Base-by-base conservation (phyloP, 2,113 vertebrate genomes). In the Pelecanus crispus region DNA sequence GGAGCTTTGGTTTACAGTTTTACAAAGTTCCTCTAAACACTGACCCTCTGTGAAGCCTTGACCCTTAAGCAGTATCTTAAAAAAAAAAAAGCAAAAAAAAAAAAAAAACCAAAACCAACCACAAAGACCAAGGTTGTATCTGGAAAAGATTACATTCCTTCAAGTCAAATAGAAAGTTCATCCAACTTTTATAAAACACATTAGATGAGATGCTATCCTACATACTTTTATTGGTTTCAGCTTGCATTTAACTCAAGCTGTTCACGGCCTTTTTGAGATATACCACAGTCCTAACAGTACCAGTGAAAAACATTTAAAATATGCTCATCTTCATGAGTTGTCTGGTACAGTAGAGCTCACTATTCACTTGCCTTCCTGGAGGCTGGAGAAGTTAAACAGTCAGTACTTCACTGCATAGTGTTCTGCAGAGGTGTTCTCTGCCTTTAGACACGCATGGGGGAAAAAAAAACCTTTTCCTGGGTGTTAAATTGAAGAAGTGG, bases 101-200 rank as follows among this genome's bases (percentile, higher is more conserved):
- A 45, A 45, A 45, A 17, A 45, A 45, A 45, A 45, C 15, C 17
- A 45, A 45, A 45, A 42, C 42, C 42, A 42, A 42, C 42, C 82
- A 62, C 65, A 89, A 67, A 95, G 68, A 50, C 49, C 49, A 62
- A 94, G 92, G 93, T 92, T 95, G 38, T 96, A 78, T 96, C 96
- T 97, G 96, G 92, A 95, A 97, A 88, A 80, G 62, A 96, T 96
- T 92, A 91, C 70, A 67, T 95, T 97, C 91, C 89, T 90, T 90
- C 2, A 13, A 91, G 62, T 92, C 44, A 82, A 87, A 81, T 25
- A 90, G 78, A 72, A 94, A 96, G 96, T 95, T 95, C 92, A 92
- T 94, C 86, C 95, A 96, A 50, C 68, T 96, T 95, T 73, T 92
- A 72, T 72, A 82, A 82, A 97, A 77, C 49, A 36, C 74, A 31